Conservation (phyloP, 2,888 invertebrate genomes). For the Cerceris rybyensis region DNA sequence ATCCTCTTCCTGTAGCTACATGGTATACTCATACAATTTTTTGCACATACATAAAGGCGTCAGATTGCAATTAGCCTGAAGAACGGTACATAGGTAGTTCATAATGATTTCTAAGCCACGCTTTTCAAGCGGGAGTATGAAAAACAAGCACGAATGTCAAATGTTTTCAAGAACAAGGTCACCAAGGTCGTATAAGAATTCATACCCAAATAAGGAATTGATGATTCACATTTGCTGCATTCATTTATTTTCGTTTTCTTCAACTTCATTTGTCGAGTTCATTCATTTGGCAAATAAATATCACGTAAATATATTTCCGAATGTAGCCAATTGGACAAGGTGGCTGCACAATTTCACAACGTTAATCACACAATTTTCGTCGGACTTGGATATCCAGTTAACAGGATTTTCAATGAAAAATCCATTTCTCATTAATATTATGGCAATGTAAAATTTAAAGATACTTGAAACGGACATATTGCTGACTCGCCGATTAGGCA, state of each 20-base stretch:
- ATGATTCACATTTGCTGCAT: slow-evolving; percentile 32
- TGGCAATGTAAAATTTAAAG: neutral
- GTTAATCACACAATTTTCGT: no score
- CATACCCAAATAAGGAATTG: slow-evolving; percentile 14
- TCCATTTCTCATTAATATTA: no score
- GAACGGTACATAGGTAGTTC: slow-evolving; percentile 15
- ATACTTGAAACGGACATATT: neutral
- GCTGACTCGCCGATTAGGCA: slow-evolving; percentile 18
- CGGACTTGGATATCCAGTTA: no score
- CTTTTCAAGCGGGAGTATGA: slow-evolving; percentile 27
- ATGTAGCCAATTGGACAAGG: no score
- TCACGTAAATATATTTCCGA: no score
- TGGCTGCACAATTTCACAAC: no score
- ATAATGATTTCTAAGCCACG: slow-evolving; percentile 28
- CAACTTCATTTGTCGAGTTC: neutral
- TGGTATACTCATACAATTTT: slow-evolving; percentile 27
- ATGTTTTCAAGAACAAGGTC: slow-evolving; percentile 49
- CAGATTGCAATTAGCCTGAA: slow-evolving; percentile 40
- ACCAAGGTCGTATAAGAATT: slow-evolving; percentile 40
- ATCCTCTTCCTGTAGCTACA: slow-evolving; percentile 12
- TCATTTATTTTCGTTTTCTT: neutral
- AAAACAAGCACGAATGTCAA: slow-evolving; percentile 22
- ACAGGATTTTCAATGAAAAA: no score
- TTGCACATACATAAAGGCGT: slow-evolving; percentile 30
- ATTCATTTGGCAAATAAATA: no score